phyloP scores from a whole-genome alignment of 2,797 vertebrate genomes.

The Cirrhinus mrigala region DNA sequence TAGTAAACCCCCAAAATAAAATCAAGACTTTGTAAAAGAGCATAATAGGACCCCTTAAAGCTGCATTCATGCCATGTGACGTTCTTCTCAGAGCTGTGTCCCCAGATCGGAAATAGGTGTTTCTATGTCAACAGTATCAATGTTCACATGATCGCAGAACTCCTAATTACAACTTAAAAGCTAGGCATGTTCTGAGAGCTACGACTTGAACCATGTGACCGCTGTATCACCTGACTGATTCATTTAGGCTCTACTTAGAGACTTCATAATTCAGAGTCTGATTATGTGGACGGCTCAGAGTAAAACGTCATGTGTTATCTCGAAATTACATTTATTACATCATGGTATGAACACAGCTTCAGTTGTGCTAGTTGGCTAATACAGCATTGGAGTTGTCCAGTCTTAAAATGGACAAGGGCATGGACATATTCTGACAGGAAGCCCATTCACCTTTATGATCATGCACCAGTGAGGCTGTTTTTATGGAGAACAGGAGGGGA shows the following conservation, averaged over 20 bases:
- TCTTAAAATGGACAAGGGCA: neutral
- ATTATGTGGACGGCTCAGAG: neutral
- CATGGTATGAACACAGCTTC: neutral
- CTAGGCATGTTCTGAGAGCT: neutral
- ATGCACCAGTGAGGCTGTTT: neutral
- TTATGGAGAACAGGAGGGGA: neutral
- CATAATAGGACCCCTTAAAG: neutral
- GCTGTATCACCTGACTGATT: neutral
- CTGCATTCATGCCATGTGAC: neutral
- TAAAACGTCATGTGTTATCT: neutral
- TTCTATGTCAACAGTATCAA: neutral
- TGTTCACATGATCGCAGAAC: neutral
- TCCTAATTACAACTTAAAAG: neutral
- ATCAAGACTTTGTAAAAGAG: too few species aligned
- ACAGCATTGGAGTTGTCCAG: neutral
- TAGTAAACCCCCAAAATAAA: too few species aligned
- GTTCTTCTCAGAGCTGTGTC: neutral
- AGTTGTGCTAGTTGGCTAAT: neutral
- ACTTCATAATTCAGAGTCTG: neutral
- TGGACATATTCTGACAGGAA: neutral
- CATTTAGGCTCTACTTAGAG: neutral
- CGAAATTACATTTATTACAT: neutral
- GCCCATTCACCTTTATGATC: neutral
- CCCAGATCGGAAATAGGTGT: neutral
- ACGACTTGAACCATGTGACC: too few species aligned